These are phyloP conservation scores for Dicerorhinus sumatrensis DNA, from an alignment of 2,113 vertebrate genomes.

Conservation along the genomic window DNA sequence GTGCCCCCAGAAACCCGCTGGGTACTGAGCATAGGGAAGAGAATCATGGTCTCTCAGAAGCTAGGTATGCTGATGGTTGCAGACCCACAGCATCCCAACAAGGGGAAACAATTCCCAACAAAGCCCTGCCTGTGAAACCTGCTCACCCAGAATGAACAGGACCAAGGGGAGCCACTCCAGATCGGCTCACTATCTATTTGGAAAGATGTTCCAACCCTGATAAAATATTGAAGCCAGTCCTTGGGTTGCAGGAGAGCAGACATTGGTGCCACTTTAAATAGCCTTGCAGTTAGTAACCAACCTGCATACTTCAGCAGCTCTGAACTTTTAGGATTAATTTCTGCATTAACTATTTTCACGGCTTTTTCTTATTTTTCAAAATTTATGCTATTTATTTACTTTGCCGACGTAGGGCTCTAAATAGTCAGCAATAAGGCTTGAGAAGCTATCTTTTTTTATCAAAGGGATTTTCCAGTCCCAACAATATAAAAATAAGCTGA, in stretches of 20 bases:
- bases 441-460: neutral
- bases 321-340: neutral
- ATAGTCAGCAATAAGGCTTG: neutral
- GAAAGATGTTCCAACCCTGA: neutral
- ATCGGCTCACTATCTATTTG: neutral
- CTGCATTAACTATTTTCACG: neutral
- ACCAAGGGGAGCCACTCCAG: neutral
- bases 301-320: neutral
- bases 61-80: neutral
- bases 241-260: neutral
- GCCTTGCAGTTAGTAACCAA: too few relatives aligned
- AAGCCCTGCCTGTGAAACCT: neutral
- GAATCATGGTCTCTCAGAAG: neutral
- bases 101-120: neutral
- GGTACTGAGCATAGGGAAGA: neutral
- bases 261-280: neutral
- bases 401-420: neutral
- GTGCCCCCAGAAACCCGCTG: neutral
- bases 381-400: neutral
- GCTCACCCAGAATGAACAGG: neutral
- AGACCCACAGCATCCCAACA: neutral
- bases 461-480: neutral
- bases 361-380: conserved; percentile 27
- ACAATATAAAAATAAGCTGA: conserved; percentile 35
- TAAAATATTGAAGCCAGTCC: neutral